Evolutionary conservation across 2,797 vertebrate species (phyloP).

Genomic region (Alosa sapidissima): DNA sequence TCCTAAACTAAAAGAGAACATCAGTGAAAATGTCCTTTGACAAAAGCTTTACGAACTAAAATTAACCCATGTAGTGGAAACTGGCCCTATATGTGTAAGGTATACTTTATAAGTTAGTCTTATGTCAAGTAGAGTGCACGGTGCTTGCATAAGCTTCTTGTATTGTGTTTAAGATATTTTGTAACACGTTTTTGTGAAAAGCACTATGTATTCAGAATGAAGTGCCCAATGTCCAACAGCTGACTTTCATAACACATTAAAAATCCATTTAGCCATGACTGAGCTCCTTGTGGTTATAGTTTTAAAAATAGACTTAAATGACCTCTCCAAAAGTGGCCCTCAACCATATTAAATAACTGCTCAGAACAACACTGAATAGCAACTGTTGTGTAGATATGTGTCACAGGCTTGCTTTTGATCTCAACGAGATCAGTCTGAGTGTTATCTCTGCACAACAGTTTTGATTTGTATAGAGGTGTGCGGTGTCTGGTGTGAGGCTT

Average conservation of each 20-base stretch:
- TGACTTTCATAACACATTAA: background rate
- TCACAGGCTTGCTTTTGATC: background rate
- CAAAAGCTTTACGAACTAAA: too few relatives aligned
- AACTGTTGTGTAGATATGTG: background rate
- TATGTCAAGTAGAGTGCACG: background rate
- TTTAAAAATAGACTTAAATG: background rate
- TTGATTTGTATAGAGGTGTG: background rate
- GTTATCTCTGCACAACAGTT: background rate
- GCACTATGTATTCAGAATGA: background rate
- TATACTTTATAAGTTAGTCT: background rate
- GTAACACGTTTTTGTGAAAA: background rate
- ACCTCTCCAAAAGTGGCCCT: background rate
- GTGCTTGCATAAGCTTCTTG: background rate
- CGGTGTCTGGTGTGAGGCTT: background rate
- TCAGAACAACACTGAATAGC: background rate
- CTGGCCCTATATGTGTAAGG: background rate
- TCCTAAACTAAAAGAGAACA: too few relatives aligned
- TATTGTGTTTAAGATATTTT: background rate
- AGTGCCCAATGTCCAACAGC: background rate
- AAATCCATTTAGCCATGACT: background rate
- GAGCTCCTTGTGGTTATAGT: background rate
- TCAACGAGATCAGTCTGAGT: background rate
- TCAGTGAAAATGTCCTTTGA: too few relatives aligned
- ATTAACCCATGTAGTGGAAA: too few relatives aligned
- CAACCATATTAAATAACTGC: background rate